Conservation (phyloP, 2,888 invertebrate genomes). For the Agrotis exclamationis region DNA sequence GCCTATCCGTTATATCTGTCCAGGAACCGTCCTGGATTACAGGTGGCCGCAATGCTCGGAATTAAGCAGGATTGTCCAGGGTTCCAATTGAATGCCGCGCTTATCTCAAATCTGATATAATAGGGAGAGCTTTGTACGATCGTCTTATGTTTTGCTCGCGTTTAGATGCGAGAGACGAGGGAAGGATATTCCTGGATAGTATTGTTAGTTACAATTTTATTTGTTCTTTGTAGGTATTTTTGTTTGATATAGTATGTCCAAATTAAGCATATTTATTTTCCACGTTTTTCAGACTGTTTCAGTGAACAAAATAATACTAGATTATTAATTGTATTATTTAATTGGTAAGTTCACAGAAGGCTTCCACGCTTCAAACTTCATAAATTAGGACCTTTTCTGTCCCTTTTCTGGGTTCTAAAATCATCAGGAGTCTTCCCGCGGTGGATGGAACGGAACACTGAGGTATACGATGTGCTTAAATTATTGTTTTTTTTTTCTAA, state of each 20-base stretch:
- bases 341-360: too few species aligned
- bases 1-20: conserved; percentile 35
- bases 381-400: too few species aligned
- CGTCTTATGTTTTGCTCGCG: conserved; percentile 37
- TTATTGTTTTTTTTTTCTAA: too few species aligned
- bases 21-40: conserved; percentile 47
- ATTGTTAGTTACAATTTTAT: background rate
- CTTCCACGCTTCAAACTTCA: too few species aligned
- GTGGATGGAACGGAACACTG: too few species aligned
- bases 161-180: conserved; percentile 2
- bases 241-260: background rate
- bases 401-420: too few species aligned
- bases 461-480: too few species aligned
- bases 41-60: conserved; percentile 67
- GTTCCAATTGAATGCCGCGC: conserved; percentile 56
- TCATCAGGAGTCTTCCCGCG: too few species aligned
- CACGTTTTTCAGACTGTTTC: background rate
- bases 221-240: background rate
- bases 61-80: conserved; percentile 82
- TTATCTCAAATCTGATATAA: conserved; percentile 55
- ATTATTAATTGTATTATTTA: too few species aligned
- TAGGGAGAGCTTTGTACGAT: conserved; percentile 30
- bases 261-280: background rate
- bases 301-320: too few species aligned
- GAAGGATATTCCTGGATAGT: conserved; percentile 5